Conservation (phyloP, 2,113 vertebrate genomes). For the Morone chrysops region DNA sequence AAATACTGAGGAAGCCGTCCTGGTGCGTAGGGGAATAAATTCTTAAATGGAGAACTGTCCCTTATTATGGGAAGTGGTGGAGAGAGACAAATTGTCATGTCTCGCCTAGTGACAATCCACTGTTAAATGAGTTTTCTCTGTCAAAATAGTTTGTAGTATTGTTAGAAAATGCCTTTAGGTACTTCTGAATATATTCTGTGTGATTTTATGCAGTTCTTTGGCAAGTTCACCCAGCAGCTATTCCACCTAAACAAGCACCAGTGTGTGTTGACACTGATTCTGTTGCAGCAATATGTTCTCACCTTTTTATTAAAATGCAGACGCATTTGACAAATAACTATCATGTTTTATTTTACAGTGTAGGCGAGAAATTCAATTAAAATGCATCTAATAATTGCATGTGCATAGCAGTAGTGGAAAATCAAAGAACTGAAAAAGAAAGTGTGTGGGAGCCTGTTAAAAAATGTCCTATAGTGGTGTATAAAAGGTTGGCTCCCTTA, state of each 20-base stretch:
- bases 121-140: constrained; percentile 35
- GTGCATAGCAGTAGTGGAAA: constrained; percentile 4
- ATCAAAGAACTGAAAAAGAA: constrained; percentile 28
- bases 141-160: constrained; percentile 31
- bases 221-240: constrained; percentile 45
- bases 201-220: constrained; percentile 38
- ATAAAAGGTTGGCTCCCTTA: constrained; percentile 3
- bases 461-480: neutral
- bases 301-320: constrained; percentile 24
- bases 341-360: constrained; percentile 5
- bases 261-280: constrained; percentile 13
- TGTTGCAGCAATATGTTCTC: constrained; percentile 20
- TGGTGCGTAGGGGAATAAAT: neutral
- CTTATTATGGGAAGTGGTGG: constrained; percentile 3
- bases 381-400: constrained; percentile 7
- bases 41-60: constrained; percentile 4
- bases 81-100: constrained; percentile 18
- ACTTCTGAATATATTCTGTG: constrained; percentile 26
- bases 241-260: constrained; percentile 7
- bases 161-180: constrained; percentile 49
- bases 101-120: constrained; percentile 23
- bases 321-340: neutral
- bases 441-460: constrained; percentile 32
- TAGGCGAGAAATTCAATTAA: constrained; percentile 38
- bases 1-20: constrained; percentile 13